Conservation (phyloP, 2,888 invertebrate genomes). For the Theretra japonica region DNA sequence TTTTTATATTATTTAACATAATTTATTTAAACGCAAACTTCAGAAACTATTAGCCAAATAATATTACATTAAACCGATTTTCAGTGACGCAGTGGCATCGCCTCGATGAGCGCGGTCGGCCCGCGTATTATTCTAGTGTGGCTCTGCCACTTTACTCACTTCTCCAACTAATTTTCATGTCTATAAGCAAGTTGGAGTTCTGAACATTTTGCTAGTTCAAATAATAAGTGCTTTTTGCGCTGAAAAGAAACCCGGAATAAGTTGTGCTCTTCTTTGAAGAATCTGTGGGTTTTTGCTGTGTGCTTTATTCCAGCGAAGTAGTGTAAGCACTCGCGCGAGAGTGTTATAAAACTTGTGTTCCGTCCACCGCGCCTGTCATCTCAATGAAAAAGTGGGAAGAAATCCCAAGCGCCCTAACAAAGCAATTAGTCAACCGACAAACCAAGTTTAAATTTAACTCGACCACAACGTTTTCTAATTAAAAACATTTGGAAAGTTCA, state of each 20-base stretch:
- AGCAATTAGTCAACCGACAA: slow-evolving; percentile 26
- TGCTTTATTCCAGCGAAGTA: too few relatives aligned
- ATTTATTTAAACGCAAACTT: too few relatives aligned
- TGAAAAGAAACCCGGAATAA: not conserved
- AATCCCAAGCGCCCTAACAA: slow-evolving; percentile 6
- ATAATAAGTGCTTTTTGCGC: too few relatives aligned
- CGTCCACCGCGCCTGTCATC: not conserved
- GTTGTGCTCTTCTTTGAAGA: not conserved
- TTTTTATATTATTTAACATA: too few relatives aligned
- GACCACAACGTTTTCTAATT: slow-evolving; percentile 26
- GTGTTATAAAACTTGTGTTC: not conserved
- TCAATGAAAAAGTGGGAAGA: not conserved
- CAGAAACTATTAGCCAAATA: too few relatives aligned
- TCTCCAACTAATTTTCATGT: not conserved
- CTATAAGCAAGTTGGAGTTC: not conserved
- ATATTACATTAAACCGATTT: too few relatives aligned
- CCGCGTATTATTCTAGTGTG: too few relatives aligned
- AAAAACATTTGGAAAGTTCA: slow-evolving; percentile 24
- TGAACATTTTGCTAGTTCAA: not conserved
- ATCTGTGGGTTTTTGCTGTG: not conserved
- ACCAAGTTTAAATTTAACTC: slow-evolving; percentile 16
- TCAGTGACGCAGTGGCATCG: too few relatives aligned
- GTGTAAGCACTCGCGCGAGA: not conserved
- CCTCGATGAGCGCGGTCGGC: too few relatives aligned
- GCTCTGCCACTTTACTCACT: not conserved